These are phyloP conservation scores for Thamnophis sirtalis DNA, from an alignment of 2,113 vertebrate species.

Conservation along the genomic window DNA sequence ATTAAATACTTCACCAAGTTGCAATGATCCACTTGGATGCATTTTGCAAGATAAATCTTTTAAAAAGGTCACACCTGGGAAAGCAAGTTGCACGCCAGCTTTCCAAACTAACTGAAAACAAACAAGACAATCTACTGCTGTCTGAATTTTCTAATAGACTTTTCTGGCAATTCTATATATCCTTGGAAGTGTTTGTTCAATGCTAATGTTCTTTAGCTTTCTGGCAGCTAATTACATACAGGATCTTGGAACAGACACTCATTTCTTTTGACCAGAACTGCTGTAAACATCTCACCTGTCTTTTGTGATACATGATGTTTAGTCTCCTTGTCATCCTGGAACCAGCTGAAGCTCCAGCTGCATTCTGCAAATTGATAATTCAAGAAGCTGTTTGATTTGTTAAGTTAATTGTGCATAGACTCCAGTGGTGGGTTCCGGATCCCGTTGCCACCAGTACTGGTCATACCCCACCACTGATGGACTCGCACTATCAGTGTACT, in stretches of 20 bases:
- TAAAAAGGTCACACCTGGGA: slow-evolving; percentile 61
- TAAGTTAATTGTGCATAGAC: slow-evolving; percentile 18
- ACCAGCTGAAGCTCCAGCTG: slow-evolving; percentile 4
- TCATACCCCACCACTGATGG: not conserved
- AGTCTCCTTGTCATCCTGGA: slow-evolving; percentile 20
- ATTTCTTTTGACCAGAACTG: slow-evolving; percentile 27
- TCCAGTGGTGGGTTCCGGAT: not conserved
- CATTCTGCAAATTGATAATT: slow-evolving; percentile 2
- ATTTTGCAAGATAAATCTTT: slow-evolving; percentile 45
- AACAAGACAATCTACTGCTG: slow-evolving; percentile 7
- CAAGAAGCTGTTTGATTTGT: slow-evolving; percentile 15
- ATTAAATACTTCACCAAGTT: slow-evolving; percentile 31
- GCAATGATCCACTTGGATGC: slow-evolving; percentile 27
- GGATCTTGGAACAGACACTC: slow-evolving; percentile 12
- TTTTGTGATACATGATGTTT: slow-evolving; percentile 35
- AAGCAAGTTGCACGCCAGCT: slow-evolving; percentile 49
- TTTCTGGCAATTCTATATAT: slow-evolving; percentile 28
- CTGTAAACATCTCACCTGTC: slow-evolving; percentile 44
- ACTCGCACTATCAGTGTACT: not conserved
- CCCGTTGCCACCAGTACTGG: too few species aligned
- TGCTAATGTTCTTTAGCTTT: slow-evolving; percentile 16
- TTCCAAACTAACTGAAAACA: slow-evolving; percentile 54
- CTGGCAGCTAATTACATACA: slow-evolving; percentile 36
- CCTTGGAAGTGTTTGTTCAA: slow-evolving; percentile 25
- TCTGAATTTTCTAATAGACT: slow-evolving; percentile 33